These are phyloP conservation scores for Tyrophagus putrescentiae DNA, from an alignment of 1,140 invertebrate species.

Conservation along the genomic window DNA sequence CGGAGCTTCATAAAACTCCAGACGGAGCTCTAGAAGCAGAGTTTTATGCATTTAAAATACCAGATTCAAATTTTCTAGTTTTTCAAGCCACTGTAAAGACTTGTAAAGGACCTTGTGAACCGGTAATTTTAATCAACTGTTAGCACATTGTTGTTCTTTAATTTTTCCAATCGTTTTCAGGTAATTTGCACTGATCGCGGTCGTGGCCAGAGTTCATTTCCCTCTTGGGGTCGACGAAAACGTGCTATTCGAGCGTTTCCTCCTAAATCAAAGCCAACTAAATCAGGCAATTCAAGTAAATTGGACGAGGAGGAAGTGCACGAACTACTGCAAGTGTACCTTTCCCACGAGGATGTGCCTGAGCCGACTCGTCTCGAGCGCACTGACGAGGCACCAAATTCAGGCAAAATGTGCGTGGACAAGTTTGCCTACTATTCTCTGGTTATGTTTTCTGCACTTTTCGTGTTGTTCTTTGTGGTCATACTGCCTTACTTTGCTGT, in stretches of 20 bases:
- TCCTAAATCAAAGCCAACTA: not conserved
- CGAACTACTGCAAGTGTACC: constrained; percentile 29
- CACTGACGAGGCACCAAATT: not conserved
- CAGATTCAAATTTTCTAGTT: constrained; percentile 79
- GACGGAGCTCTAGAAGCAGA: constrained; percentile 69
- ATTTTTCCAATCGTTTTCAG: constrained; percentile 14
- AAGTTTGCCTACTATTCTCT: constrained; percentile 58
- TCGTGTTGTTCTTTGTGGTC: constrained; percentile 49
- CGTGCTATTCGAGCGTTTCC: not conserved
- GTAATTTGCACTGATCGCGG: constrained; percentile 26
- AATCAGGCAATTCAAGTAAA: constrained; percentile 17
- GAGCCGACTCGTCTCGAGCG: not conserved
- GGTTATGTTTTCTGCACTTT: constrained; percentile 49
- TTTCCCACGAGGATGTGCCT: constrained; percentile 29
- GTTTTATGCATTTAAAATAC: constrained; percentile 87
- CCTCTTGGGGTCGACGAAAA: constrained; percentile 28
- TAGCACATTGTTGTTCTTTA: not conserved
- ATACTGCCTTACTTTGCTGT: constrained; percentile 42
- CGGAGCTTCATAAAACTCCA: constrained; percentile 64
- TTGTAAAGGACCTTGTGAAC: constrained; percentile 72
- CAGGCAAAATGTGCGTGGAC: constrained; percentile 46
- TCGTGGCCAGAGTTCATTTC: constrained; percentile 25
- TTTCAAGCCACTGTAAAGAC: constrained; percentile 81
- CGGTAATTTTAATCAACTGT: constrained; percentile 36
- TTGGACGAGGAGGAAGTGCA: constrained; percentile 29